phyloP scores from a whole-genome alignment of 2,888 invertebrate species.

The Allygus modestus region DNA sequence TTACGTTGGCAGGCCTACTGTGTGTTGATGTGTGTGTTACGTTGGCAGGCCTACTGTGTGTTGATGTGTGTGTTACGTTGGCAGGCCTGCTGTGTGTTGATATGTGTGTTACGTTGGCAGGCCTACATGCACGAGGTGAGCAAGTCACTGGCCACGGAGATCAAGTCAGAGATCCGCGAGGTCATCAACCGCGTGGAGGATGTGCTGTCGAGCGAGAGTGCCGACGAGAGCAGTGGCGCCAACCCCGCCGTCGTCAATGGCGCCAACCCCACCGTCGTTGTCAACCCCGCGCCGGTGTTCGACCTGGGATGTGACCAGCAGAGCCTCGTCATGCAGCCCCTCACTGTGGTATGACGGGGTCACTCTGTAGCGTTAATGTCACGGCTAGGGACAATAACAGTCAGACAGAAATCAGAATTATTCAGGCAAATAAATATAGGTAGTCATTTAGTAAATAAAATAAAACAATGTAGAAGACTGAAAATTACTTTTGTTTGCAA shows the following conservation, averaged over 20 bases:
- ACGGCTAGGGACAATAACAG: not conserved
- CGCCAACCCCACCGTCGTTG: not conserved
- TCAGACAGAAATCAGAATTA: too few relatives aligned
- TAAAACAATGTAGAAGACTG: too few relatives aligned
- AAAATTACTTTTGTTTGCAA: too few relatives aligned
- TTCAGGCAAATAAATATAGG: too few relatives aligned
- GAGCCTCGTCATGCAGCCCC: constrained; percentile 33
- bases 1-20: too few relatives aligned
- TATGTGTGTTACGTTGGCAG: constrained; percentile 73
- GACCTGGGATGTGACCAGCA: constrained; percentile 37
- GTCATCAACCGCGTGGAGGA: constrained; percentile 89
- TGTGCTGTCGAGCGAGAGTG: constrained; percentile 76
- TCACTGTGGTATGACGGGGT: constrained; percentile 43
- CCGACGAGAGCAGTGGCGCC: constrained; percentile 55
- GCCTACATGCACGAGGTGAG: constrained; percentile 88
- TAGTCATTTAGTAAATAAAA: too few relatives aligned
- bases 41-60: too few relatives aligned
- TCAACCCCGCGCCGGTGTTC: constrained; percentile 34
- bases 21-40: too few relatives aligned
- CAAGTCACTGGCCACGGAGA: constrained; percentile 87
- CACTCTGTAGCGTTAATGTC: too few relatives aligned
- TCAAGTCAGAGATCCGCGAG: constrained; percentile 88
- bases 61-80: too few relatives aligned
- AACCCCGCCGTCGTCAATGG: not conserved
- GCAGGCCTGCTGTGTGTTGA: too few relatives aligned